A percentile compares a stretch with the other conserved stretches of the same genome.
Conservation (phyloP, 2,888 invertebrate genomes). For the Schizotus pectinicornis region DNA sequence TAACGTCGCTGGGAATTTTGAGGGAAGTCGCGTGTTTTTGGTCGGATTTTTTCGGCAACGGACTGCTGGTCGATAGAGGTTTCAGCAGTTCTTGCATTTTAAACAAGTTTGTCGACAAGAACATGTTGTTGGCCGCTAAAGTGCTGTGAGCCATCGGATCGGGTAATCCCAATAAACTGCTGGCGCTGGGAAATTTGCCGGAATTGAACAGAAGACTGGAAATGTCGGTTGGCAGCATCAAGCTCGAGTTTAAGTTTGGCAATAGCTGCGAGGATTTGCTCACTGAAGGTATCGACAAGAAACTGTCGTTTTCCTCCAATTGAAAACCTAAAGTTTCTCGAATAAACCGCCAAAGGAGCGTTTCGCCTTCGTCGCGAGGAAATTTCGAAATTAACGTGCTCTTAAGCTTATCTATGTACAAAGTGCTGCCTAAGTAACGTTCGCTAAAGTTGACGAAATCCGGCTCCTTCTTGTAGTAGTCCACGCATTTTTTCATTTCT, state of each 20-base stretch:
- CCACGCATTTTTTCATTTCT: constrained; percentile 84
- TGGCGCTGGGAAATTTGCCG: constrained; percentile 68
- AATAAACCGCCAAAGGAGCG: constrained; percentile 79
- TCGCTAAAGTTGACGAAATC: constrained; percentile 73
- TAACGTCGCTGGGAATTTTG: constrained; percentile 53
- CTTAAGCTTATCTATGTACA: constrained; percentile 85
- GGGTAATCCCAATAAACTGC: constrained; percentile 68
- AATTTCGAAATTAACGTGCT: constrained; percentile 81
- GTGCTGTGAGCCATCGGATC: constrained; percentile 80
- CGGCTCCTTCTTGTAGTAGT: constrained; percentile 78
- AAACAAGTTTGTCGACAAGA: constrained; percentile 71
- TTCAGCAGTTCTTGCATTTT: constrained; percentile 74
- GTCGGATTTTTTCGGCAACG: constrained; percentile 53
- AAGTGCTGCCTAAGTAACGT: constrained; percentile 71
- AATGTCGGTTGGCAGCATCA: constrained; percentile 70
- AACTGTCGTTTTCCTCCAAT: constrained; percentile 71
- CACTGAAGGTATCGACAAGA: constrained; percentile 64
- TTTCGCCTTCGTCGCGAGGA: constrained; percentile 76
- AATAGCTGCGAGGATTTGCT: constrained; percentile 52
- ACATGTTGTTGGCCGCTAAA: constrained; percentile 79
- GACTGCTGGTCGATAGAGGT: constrained; percentile 66
- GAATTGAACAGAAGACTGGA: constrained; percentile 72
- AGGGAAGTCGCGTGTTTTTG: constrained; percentile 40
- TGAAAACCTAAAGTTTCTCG: constrained; percentile 76
- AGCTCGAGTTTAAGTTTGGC: constrained; percentile 59